These are phyloP conservation scores for Arbacia lixula DNA, from an alignment of 53 echinoderm and acorn worm genomes.

Conservation along the genomic window DNA sequence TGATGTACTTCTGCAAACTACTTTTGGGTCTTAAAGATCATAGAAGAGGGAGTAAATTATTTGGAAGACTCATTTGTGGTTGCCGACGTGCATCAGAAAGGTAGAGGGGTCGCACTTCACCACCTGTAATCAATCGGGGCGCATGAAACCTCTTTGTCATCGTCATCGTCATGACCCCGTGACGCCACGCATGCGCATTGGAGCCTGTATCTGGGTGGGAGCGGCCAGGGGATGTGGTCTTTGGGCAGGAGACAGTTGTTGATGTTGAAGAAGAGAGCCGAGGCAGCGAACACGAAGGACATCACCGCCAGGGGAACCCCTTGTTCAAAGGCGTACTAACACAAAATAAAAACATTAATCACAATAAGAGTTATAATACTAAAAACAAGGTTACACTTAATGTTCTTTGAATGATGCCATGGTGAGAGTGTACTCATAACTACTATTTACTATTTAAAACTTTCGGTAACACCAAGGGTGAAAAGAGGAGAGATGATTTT, in stretches of 20 bases:
- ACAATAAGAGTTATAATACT: not conserved
- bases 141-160: no score
- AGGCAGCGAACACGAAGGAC: not conserved
- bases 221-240: constrained; percentile 42
- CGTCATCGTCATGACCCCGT: not conserved
- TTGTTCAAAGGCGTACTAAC: constrained; percentile 23
- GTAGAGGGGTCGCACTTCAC: no score
- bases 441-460: no score
- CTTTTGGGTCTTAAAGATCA: no score
- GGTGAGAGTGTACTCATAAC: not conserved
- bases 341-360: not conserved
- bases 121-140: no score
- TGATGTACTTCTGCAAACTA: no score
- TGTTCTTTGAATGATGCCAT: not conserved
- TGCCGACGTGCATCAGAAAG: no score
- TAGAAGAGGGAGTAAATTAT: no score
- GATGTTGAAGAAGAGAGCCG: constrained; percentile 19
- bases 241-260: constrained; percentile 24
- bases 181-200: not conserved
- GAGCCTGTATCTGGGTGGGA: constrained; percentile 3
- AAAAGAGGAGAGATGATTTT: no score
- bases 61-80: no score
- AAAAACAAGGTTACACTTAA: not conserved
- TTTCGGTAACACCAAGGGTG: no score
- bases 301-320: constrained; percentile 7